phyloP scores from a whole-genome alignment of 35 echinoderm and acorn worm species.

The Ophiothrix spiculata region DNA sequence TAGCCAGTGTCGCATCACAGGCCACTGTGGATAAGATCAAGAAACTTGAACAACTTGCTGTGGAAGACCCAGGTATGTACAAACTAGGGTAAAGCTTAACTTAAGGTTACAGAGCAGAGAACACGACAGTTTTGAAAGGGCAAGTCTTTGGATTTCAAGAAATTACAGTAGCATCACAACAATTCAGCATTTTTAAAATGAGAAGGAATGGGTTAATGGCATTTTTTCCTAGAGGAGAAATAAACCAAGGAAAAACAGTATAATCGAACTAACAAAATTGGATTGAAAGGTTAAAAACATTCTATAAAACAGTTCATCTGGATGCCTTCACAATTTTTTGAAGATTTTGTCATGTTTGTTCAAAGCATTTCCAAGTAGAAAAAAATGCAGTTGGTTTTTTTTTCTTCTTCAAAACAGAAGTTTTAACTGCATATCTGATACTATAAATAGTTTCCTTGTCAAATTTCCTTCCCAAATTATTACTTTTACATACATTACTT shows the following conservation, averaged over 20 bases:
- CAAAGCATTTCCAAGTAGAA: too few species aligned
- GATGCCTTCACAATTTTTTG: too few species aligned
- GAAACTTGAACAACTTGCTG: constrained; percentile 33
- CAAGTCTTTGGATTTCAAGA: neutral
- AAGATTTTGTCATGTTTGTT: too few species aligned
- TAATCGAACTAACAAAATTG: too few species aligned
- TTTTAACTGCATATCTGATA: too few species aligned
- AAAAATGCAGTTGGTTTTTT: too few species aligned
- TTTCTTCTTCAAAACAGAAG: too few species aligned
- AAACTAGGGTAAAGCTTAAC: neutral
- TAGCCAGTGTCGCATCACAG: constrained; percentile 53
- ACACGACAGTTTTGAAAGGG: neutral
- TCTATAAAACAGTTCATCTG: too few species aligned
- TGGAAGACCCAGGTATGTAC: constrained; percentile 39
- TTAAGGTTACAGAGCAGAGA: neutral
- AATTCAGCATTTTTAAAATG: neutral
- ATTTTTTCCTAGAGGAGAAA: neutral
- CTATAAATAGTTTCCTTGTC: too few species aligned
- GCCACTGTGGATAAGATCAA: constrained; percentile 31
- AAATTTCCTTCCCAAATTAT: too few species aligned
- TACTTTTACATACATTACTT: too few species aligned
- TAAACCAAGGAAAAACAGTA: neutral
- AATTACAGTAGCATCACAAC: neutral
- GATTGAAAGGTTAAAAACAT: too few species aligned
- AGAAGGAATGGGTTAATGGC: neutral